These are phyloP conservation scores for Mamestra brassicae DNA, from an alignment of 2,888 invertebrate species.

Conservation along the genomic window DNA sequence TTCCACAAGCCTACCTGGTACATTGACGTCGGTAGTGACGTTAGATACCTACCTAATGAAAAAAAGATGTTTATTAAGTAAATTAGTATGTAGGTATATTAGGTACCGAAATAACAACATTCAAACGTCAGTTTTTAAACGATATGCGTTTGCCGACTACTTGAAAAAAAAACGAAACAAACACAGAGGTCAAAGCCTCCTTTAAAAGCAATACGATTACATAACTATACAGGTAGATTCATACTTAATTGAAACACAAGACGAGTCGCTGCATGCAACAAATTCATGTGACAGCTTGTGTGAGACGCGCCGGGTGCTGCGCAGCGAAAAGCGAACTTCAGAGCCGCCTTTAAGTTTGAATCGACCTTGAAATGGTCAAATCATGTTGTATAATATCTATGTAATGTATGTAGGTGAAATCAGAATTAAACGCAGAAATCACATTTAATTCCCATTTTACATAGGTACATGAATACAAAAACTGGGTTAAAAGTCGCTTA, in stretches of 20 bases:
- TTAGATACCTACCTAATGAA: neutral
- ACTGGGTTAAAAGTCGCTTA: neutral
- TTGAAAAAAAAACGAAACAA: neutral
- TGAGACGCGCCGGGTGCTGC: too few species aligned
- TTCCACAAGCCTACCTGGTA: neutral
- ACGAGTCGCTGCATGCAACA: too few species aligned
- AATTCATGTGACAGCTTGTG: too few species aligned
- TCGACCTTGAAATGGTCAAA: neutral
- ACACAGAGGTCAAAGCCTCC: neutral
- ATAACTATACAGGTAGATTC: too few species aligned
- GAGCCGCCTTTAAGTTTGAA: too few species aligned
- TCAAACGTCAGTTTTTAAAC: neutral
- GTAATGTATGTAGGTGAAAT: too few species aligned
- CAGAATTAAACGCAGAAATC: too few species aligned
- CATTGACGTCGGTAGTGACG: slow-evolving; percentile 18
- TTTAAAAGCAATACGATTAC: neutral
- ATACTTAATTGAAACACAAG: too few species aligned
- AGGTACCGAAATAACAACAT: neutral
- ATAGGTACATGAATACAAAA: neutral
- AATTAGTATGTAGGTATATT: neutral
- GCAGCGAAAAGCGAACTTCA: too few species aligned
- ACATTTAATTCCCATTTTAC: neutral
- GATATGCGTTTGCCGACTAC: neutral
- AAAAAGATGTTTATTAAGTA: neutral
- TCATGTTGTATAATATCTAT: neutral